Evolutionary conservation across 1,140 invertebrate genomes (phyloP), one percentile per base, ranked within the genome.

Genomic region (Drosophila funebris): DNA sequence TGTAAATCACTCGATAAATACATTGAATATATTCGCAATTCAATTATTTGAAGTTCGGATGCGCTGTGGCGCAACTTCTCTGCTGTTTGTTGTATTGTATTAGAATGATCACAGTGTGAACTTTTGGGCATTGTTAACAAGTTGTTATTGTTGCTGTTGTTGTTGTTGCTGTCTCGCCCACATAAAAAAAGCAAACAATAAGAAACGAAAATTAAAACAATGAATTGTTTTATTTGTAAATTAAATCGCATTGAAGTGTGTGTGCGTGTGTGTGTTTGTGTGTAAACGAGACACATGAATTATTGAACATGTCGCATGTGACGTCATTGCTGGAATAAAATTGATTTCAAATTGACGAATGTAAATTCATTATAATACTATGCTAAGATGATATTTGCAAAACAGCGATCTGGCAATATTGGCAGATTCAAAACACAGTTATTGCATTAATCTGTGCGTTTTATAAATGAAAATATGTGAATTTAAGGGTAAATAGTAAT

Each of bases 321-420:
- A 71, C 68, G 61, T 71, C 68, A 71, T 71, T 66, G 52, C 14
- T 3, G 0, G 18, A 22, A 53, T 53, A 54, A 54, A 54, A 53
- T 16, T 41, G 29, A 13, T 36, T 37, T 36, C 11, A 53, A 53
- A 36, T 52, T 14, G 31, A 8, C 29, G 24, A 36, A 16, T 61
- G 46, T 53, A 53, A 11, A 44, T 63, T 41, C 33, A 6, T n/a
- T 24, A 14, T 48, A 27, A 16, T 9, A 18, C 46, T 54, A 53
- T 36, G 27, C 14, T 9, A n/a, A 37, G 22, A 27, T 73, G 24
- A 44, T 50, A 66, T 41, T 73, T 37, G 14, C 20, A 16, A 39
- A 31, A 27, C 7, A 9, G 2, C 24, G 11, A 57, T 29, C 6
- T 29, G 58, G 43, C 43, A 61, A 24, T 29, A 8, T 13, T 4